phyloP scores from a whole-genome alignment of 2,113 vertebrate species.

The Callipepla californica region DNA sequence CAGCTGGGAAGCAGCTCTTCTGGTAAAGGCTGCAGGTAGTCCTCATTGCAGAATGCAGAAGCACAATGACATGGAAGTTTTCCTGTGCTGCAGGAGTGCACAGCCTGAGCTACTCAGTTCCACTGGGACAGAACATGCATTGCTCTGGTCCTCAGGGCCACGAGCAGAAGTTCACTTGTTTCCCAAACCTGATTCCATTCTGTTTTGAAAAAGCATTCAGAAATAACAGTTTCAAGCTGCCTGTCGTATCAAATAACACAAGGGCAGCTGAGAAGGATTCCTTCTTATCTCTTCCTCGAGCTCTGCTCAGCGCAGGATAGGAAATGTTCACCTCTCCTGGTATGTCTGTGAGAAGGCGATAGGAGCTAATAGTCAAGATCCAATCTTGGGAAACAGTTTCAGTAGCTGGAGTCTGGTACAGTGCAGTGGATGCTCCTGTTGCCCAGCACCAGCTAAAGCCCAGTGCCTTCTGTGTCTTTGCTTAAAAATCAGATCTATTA shows the following conservation, averaged over 20 bases:
- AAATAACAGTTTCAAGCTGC: not conserved
- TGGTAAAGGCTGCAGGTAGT: not conserved
- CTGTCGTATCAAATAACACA: not conserved
- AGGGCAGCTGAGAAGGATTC: not conserved
- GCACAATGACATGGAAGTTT: not conserved
- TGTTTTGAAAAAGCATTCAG: not conserved
- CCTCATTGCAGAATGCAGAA: fast-evolving
- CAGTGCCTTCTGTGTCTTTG: fast-evolving
- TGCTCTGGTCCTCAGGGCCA: not conserved
- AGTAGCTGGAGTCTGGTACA: not conserved
- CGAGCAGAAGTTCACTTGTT: not conserved
- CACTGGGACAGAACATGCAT: not conserved
- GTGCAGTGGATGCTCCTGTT: not conserved
- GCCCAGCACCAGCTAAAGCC: not conserved
- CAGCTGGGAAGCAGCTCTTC: not conserved
- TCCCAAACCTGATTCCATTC: not conserved
- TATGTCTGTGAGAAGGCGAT: not conserved
- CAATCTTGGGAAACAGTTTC: not conserved
- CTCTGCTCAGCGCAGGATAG: not conserved
- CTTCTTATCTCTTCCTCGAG: not conserved
- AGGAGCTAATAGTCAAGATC: not conserved
- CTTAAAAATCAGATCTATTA: not conserved
- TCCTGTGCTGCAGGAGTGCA: not conserved
- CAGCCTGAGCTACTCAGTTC: not conserved
- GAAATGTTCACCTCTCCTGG: not conserved